Base-by-base conservation (phyloP, 2,888 invertebrate genomes). In the Leptarthrus brevirostris region DNA sequence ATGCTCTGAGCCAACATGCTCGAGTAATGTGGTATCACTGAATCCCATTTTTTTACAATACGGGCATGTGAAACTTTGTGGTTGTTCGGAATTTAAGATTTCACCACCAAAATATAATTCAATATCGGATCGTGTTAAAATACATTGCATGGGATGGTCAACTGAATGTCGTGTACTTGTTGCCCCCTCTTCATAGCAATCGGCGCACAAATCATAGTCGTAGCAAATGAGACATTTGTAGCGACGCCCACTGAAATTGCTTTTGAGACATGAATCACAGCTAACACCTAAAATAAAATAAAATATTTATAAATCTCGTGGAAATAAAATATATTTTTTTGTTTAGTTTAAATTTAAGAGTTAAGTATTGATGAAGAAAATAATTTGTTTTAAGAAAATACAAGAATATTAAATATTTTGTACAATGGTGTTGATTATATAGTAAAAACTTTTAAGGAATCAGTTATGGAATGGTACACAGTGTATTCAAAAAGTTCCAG, bases 161-260 rank as follows among this genome's bases (percentile, higher is more conserved):
- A 93, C 92, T 79, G 94, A 93, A 86, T 99, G 98, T 81, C 96
- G 91, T 79, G 95, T 94, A 80, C 94, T 94, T 77, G 93, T 94
- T 78, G 94, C 94, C 81, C 95, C 95, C 81, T 92, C 92, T 86
- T 98, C 97, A 86, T 95, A 97, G 86, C 98, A 98, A 81, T 92
- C 91, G 82, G 96, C 94, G 88, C 98, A 99, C 82, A 99, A 89
- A 89, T 99, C 98, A 88, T 97, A 99, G 88, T 99, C 98, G 87
- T 96, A 97, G 88, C 98, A 99, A 82, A 97, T 93, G 86, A 99
- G 91, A 89, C 98, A 99, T 90, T 99, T 99, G 88, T 97, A 99
- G 82, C 98, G 92, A 86, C 96, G 92, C 82, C 98, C 98, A 86
- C 94, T 91, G 86, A 98, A 98, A 87, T 98, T 97, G 85, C 94